Base-by-base conservation (phyloP, 2,888 invertebrate genomes). In the Tillus elongatus region DNA sequence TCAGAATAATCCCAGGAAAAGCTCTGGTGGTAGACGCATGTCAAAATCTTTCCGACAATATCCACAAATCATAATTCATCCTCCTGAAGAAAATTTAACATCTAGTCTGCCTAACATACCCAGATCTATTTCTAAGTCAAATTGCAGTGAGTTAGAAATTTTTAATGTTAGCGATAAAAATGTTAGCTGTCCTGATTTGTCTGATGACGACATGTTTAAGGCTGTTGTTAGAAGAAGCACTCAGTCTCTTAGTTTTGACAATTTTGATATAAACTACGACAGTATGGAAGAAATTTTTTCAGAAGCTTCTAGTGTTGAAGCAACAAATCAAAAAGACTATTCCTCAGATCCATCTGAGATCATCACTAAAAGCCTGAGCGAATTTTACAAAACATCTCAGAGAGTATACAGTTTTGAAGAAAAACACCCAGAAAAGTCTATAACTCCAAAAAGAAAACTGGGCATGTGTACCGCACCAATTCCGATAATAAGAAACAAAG, bases 41-140 rank as follows among this genome's bases (percentile, higher is more conserved):
- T 60, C 62, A 4, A 62, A 60, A 46, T 51, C 57, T 3, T 60
- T 61, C 38, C 45, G 57, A 4, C 51, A 56, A 24, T 57, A 57
- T 36, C 63, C 64, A 2, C 52, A 57, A 38, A 58, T 62, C 19
- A 49, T 61, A 1, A 47, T 63, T 2, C 51, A 58, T 30, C 60
- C 62, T 1, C 60, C 61, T 1, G 60, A 59, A 15, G 50, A 52
- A 8, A 50, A 49, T 14, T 36, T 60, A n/a, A 62, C 64, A 1
- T 55, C 45, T 31, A 64, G 64, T 43, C 50, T 66, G 45, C 65
- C 66, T 0, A 57, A 66, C 42, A 60, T 66, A 29, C 45, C 51
- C 33, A 45, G 42, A 3, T 42, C 15, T 28, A 13, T 43, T 35
- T 10, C 32, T 42, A 19, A 19, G n/a, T 8, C 6, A 19, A 6